A percentile compares a stretch with the other conserved stretches of the same genome.
Conservation (phyloP, 2,888 invertebrate genomes). For the Drosophila niveifrons region DNA sequence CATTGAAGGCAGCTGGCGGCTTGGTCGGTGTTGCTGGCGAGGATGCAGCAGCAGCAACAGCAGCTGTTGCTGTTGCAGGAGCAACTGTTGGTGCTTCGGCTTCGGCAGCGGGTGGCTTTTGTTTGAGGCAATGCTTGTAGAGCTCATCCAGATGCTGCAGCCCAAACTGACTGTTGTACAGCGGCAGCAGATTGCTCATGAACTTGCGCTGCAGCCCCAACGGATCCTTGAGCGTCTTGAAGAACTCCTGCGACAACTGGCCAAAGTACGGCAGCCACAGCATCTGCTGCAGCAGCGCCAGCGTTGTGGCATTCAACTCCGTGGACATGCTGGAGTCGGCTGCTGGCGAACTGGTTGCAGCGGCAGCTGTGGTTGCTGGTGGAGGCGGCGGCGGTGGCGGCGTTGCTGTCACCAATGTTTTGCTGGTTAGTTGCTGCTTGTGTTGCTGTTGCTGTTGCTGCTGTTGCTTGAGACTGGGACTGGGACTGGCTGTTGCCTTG, state of each 20-base stretch:
- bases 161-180: slow-evolving; percentile 68
- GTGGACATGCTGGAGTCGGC: slow-evolving; percentile 86
- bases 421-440: slow-evolving; percentile 3
- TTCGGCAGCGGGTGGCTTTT: slow-evolving; percentile 84
- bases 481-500: neutral
- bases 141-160: slow-evolving; percentile 71
- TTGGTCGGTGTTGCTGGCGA: slow-evolving; percentile 35
- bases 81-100: neutral
- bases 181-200: slow-evolving; percentile 76
- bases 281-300: slow-evolving; percentile 90
- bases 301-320: slow-evolving; percentile 90
- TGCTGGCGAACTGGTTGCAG: slow-evolving; percentile 44
- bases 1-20: slow-evolving; percentile 42
- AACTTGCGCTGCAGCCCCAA: slow-evolving; percentile 74
- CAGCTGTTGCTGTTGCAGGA: slow-evolving; percentile 24
- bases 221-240: slow-evolving; percentile 84
- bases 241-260: slow-evolving; percentile 86
- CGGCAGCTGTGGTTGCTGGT: slow-evolving; percentile 34
- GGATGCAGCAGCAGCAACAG: slow-evolving; percentile 2
- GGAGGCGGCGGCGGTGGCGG: slow-evolving; percentile 27
- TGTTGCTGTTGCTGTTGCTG: neutral
- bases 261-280: slow-evolving; percentile 89
- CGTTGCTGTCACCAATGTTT: neutral
- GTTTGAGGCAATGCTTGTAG: slow-evolving; percentile 73
- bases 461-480: neutral